A percentile compares a stretch with the other conserved stretches of the same genome.
Conservation (phyloP, 2,797 vertebrate species). For the Lepilemur septentrionalis region DNA sequence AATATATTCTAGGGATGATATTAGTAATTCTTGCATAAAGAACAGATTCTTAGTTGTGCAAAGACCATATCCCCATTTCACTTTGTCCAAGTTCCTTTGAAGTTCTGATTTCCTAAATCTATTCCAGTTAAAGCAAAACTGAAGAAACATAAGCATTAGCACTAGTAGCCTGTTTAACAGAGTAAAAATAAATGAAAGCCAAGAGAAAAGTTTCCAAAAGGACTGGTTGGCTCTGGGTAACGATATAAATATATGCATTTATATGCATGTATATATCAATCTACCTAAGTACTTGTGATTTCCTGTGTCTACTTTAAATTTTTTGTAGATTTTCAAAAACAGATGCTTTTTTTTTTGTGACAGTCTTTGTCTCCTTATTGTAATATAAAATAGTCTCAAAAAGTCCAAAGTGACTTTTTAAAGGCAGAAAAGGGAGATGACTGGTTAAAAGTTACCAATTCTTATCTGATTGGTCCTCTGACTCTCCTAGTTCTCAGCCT, state of each 20-base stretch:
- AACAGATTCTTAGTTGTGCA: not conserved
- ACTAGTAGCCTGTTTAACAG: not conserved
- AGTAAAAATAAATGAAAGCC: not conserved
- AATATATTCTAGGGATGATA: not conserved
- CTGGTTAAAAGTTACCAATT: slow-evolving; percentile 19
- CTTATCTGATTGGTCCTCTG: not conserved
- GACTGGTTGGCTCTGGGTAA: not conserved
- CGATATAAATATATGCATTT: not conserved
- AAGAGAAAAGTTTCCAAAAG: not conserved
- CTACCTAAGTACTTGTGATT: not conserved
- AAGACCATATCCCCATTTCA: not conserved
- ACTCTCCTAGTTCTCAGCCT: not conserved
- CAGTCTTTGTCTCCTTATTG: not conserved
- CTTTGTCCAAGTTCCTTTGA: not conserved
- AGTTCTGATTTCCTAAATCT: not conserved
- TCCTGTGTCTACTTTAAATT: not conserved
- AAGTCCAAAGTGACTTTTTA: not conserved
- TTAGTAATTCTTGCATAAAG: not conserved
- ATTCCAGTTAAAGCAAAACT: not conserved
- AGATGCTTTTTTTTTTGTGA: not conserved
- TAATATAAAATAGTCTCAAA: not conserved
- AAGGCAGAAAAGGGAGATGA: not conserved
- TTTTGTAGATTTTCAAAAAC: not conserved
- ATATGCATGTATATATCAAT: not conserved
- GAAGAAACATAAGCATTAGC: not conserved